Base-by-base conservation (phyloP, 2,797 vertebrate genomes). In the Notamacropus eugenii region DNA sequence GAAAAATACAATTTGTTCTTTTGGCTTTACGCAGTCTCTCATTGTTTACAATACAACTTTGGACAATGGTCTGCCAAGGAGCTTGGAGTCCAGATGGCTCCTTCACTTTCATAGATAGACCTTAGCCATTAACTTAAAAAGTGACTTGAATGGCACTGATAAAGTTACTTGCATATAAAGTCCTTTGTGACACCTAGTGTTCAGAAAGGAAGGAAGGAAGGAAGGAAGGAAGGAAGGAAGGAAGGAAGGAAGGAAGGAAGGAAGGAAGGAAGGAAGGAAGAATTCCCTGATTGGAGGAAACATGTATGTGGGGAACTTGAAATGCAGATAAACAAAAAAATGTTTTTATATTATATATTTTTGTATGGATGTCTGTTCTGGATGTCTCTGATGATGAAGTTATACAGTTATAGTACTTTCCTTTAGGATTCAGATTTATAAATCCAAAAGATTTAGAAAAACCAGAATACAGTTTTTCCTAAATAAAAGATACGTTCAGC, bases 71-170 rank as follows among this genome's bases (percentile, higher is more conserved):
- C 50, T 93, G 12, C 54, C 19, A 55, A 40, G 24, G 56, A 54
- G 0, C 0, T 3, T 0, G 9, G 0, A 46, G 5, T 92, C n/a
- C 29, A 0, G 0, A 5, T 74, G 90, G 0, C 74, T 94, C 40
- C 90, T 57, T 56, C 90, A 0, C 27, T 55, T 29, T 92, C 46
- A 92, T n/a, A 54, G 54, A 57, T 40, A n/a, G 92, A 91, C 40
- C 14, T 55, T 24, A 56, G 19, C 55, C 95, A 90, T 58, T 90
- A 50, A 92, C 82, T 40, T 1, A 55, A 24, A 27, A 28, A 56
- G 29, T n/a, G 13, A 31, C n/a, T 90, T 91, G 55, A 54, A 52
- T 50, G 92, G n/a, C 34, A 52, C 22, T 46, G 46, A n/a, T 22
- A 74, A 87, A 67, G 2, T n/a, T 46, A 22, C 6, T 19, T 46